Evolutionary conservation across 2,888 invertebrate species (phyloP), one percentile per base, ranked within the genome.

Genomic region (Schrankia costaestrigalis): DNA sequence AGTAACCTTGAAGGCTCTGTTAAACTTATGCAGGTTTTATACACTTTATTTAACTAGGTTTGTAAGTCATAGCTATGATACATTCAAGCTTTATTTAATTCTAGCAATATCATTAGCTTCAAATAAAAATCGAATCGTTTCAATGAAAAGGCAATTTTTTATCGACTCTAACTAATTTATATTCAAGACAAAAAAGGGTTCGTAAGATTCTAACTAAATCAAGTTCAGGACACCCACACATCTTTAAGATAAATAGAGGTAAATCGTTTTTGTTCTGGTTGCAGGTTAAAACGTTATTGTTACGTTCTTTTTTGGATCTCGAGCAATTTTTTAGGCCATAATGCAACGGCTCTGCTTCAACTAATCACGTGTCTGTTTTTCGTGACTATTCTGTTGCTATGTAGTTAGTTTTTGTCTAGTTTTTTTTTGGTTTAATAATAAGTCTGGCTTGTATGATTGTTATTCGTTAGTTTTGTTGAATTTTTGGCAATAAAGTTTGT

Each of bases 141-240:
- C 51, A 40, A 36, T 52, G 24, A 41, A 41, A 41, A 43, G 27
- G 3, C 5, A 12, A 13, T 11, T 58, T 64, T 82, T 82, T 78
- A 71, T 66, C 37, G 65, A 62, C n/a, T n/a, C n/a, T n/a, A 67
- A 71, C 77, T 78, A 84, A 84, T 86, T 83, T 84, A 81, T 83
- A 80, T 84, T 83, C 81, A 77, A 80, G 75, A 78, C 78, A 84
- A 85, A 85, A 85, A 84, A 82, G 83, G 84, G 82, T 83, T 79
- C 75, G 81, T 82, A 80, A 78, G 83, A 78, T 80, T 74, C 81
- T 74, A 74, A 80, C 78, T 79, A 81, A 85, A 83, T 84, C 83
- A 82, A 78, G 77, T 79, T 82, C 66, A 77, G 73, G 57, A 71
- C 82, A 81, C 84, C 81, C 76, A 83, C 84, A 66, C 55, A 41